Conservation (phyloP, 2,888 invertebrate genomes). For the Drosophila aldrichi region DNA sequence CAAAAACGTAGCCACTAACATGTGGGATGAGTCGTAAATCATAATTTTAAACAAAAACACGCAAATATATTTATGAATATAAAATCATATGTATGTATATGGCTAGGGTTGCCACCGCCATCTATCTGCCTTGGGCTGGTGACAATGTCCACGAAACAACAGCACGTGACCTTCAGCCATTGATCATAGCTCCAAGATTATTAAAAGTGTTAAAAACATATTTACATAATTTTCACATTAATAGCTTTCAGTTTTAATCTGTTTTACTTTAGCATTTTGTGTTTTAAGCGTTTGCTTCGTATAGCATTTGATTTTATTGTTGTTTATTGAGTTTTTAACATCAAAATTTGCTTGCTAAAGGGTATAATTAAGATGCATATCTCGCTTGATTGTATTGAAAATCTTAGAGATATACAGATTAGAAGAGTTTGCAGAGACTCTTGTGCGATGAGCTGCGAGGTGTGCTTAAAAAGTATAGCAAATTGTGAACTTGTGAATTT, state of each 20-base stretch:
- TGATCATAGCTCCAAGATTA: conserved; percentile 12
- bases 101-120: conserved; percentile 7
- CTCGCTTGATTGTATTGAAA: neutral
- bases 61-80: conserved; percentile 12
- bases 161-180: conserved; percentile 18
- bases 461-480: neutral
- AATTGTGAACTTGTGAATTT: neutral
- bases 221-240: conserved; percentile 41
- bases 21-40: conserved; percentile 50
- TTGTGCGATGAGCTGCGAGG: neutral
- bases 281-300: neutral
- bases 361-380: conserved; percentile 2
- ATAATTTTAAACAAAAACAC: conserved; percentile 35
- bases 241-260: conserved; percentile 8
- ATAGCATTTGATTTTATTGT: neutral
- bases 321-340: neutral
- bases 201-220: conserved; percentile 19
- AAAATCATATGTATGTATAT: neutral
- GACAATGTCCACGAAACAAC: conserved; percentile 8
- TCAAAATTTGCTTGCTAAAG: neutral
- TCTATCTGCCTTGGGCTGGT: conserved; percentile 5
- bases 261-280: conserved; percentile 1
- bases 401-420: neutral
- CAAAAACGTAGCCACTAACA: conserved; percentile 38
- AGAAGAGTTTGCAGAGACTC: neutral